Evolutionary conservation across 2,113 vertebrate genomes (phyloP), one percentile per base, ranked within the genome.

Genomic region (Cyphomyrus discorhynchus): DNA sequence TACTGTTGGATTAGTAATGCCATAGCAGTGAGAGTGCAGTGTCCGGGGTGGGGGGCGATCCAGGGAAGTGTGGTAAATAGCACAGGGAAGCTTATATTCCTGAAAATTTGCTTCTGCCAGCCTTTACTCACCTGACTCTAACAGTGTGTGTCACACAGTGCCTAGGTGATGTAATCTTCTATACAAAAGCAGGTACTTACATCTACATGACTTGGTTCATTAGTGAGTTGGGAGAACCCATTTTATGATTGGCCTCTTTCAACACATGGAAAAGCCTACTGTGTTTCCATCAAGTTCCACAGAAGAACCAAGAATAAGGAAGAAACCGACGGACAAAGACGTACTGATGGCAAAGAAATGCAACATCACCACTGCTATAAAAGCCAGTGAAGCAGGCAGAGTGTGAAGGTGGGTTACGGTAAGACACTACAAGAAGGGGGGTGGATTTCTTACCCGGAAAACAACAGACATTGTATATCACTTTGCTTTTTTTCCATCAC

Each of bases 1-100:
- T 80, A 45, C 39, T 45, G 77, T 58, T 49, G 84, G 56, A 90
- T 85, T 85, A 89, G 35, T 47, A 46, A 85, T 42, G 31, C 10
- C 62, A 70, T 70, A 70, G 62, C 62, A 70, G 42, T 24, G 42
- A 24, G 42, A 82, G 77, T 49, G 84, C 50, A 52, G 52, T 86
- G 52, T 86, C 19, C 1, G 39, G 56, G 56, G 19, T 74, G 56
- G 56, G 35, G 46, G 84, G 31, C 27, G 31, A 53, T 87, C 49
- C 24, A 39, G 49, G 50, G 50, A 35, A 35, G 17, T 90, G 9
- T 87, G 74, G 39, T 39, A 13, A 80, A 82, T 10, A 52, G 1
- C 31, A 74, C n/a, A 42, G 49, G 42, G 52, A 66, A 84, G 35
- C 21, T 17, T 89, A 47, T 58, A 83, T 89, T 88, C 88, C 89